These are phyloP conservation scores for Cepaea nemoralis DNA, from an alignment of 1,140 invertebrate species.

Conservation along the genomic window DNA sequence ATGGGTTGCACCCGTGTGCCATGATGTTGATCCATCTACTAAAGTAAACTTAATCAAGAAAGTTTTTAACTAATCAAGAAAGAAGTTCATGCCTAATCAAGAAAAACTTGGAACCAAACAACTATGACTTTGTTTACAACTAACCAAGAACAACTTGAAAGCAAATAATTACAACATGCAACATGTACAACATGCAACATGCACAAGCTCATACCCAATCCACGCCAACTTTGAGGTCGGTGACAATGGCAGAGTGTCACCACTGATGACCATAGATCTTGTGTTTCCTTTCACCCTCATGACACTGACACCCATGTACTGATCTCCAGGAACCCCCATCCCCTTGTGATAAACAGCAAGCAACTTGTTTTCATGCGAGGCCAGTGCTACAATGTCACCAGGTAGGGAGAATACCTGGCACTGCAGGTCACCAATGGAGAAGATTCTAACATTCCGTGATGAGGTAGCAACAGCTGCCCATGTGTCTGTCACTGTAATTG, in stretches of 20 bases:
- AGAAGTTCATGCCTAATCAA: too few species aligned
- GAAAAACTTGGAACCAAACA: too few species aligned
- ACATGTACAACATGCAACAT: too few species aligned
- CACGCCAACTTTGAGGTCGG: slow-evolving; percentile 81
- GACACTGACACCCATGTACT: slow-evolving; percentile 71
- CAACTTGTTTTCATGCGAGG: slow-evolving; percentile 80
- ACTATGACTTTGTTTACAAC: too few species aligned
- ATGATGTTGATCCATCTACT: too few species aligned
- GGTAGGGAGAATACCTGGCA: slow-evolving; percentile 82
- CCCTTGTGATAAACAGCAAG: slow-evolving; percentile 80
- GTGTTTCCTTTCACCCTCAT: slow-evolving; percentile 62
- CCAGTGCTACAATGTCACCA: slow-evolving; percentile 81
- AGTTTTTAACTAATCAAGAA: too few species aligned
- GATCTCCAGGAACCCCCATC: slow-evolving; percentile 71
- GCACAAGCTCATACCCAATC: slow-evolving; percentile 81
- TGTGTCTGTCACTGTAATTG: slow-evolving; percentile 80
- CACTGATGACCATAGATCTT: slow-evolving; percentile 52
- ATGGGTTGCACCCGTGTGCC: too few species aligned
- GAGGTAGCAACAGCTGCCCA: slow-evolving; percentile 86
- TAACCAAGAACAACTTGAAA: too few species aligned
- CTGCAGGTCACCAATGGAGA: slow-evolving; percentile 87
- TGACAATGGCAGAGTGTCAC: slow-evolving; percentile 78
- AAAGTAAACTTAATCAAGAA: too few species aligned
- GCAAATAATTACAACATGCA: too few species aligned
- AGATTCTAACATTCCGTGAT: slow-evolving; percentile 83